phyloP scores from a whole-genome alignment of 2,888 invertebrate genomes.

The Anorthoa munda region DNA sequence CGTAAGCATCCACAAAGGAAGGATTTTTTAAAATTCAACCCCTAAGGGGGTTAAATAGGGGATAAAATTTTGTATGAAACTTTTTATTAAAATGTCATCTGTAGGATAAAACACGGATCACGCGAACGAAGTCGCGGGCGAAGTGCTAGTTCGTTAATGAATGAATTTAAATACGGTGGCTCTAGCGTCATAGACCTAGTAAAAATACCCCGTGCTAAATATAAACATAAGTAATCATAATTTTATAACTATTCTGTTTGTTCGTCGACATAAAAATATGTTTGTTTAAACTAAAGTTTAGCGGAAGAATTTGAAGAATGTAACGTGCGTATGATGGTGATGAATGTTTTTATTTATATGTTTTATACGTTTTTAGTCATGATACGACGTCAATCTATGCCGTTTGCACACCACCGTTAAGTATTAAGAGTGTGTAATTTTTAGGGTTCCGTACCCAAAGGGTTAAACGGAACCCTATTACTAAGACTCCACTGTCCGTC shows the following conservation, averaged over 20 bases:
- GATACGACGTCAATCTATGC: neutral
- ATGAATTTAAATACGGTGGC: neutral
- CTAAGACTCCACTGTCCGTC: no score
- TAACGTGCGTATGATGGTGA: constrained; percentile 45
- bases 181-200: neutral
- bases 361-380: neutral
- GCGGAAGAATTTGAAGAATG: constrained; percentile 42
- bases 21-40: no score
- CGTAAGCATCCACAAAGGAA: no score
- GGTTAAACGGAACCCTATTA: no score
- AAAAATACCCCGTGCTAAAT: constrained; percentile 22
- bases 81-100: no score
- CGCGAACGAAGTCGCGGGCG: no score
- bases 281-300: constrained; percentile 59
- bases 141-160: no score
- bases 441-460: no score
- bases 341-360: constrained; percentile 1
- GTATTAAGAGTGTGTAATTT: no score
- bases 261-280: constrained; percentile 51
- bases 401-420: neutral
- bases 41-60: no score
- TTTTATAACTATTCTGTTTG: constrained; percentile 47
- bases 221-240: constrained; percentile 40
- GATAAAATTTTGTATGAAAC: no score
- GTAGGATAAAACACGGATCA: no score